These are phyloP conservation scores for Caenorhabditis plicata DNA, from an alignment of 2,888 invertebrate genomes.

Conservation along the genomic window DNA sequence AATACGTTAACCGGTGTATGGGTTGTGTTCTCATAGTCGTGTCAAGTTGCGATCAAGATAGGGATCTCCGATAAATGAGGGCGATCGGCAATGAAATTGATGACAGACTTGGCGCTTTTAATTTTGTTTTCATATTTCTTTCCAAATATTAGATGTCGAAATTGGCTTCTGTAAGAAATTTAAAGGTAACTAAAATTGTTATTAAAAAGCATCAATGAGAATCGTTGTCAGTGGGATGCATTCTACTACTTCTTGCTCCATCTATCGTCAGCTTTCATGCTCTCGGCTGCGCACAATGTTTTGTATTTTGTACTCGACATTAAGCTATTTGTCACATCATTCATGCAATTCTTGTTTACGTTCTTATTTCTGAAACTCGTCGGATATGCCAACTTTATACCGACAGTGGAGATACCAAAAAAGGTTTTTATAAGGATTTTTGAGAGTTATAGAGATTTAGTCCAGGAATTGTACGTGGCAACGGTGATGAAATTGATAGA, in stretches of 20 bases:
- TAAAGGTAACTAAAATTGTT: too few species aligned
- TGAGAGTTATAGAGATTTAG: not conserved
- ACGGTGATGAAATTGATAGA: conserved; percentile 49
- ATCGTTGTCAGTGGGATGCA: conserved; percentile 13
- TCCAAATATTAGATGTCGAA: too few species aligned
- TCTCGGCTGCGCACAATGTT: conserved; percentile 62
- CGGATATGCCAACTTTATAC: conserved; percentile 20
- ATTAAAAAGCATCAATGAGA: too few species aligned
- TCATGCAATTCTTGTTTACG: conserved; percentile 53
- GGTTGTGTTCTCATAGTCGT: too few species aligned
- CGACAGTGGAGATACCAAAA: conserved; percentile 6
- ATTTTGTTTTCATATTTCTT: too few species aligned
- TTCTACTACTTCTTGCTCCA: conserved; percentile 43
- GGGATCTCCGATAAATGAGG: too few species aligned
- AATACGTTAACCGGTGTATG: too few species aligned
- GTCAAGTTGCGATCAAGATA: too few species aligned
- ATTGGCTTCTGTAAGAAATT: too few species aligned
- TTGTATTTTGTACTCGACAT: conserved; percentile 60
- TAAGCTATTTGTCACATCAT: conserved; percentile 53
- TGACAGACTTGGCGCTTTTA: too few species aligned
- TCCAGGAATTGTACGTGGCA: conserved; percentile 31
- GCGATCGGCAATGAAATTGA: too few species aligned
- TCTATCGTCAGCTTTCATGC: conserved; percentile 53
- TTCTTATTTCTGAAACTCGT: conserved; percentile 40
- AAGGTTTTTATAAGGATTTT: conserved; percentile 5